A percentile compares a stretch with the other conserved stretches of the same genome.
phyloP scores from a whole-genome alignment of 2,113 vertebrate genomes.

The Sapayoa aenigma region DNA sequence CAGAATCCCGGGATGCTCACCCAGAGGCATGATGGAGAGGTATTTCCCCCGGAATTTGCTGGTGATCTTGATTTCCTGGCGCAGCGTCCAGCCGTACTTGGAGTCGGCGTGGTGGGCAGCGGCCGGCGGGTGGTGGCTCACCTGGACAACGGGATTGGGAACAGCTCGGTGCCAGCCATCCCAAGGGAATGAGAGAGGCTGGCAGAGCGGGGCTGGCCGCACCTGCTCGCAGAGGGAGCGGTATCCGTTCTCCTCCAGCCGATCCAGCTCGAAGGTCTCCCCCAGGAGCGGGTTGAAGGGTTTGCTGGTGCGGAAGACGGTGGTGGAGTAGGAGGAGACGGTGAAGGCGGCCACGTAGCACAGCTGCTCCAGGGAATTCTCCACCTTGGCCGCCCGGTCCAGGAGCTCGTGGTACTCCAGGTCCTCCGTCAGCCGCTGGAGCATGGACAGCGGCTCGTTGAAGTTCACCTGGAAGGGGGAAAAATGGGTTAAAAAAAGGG shows the following conservation, averaged over 20 bases:
- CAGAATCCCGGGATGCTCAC: slow-evolving; percentile 60
- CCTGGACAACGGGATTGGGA: slow-evolving; percentile 68
- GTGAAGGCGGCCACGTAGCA: slow-evolving; percentile 96
- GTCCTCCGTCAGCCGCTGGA: slow-evolving; percentile 94
- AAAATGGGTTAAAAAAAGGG: background rate
- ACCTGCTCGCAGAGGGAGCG: slow-evolving; percentile 96
- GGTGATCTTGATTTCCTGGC: slow-evolving; percentile 93
- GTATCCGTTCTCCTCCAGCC: slow-evolving; percentile 86
- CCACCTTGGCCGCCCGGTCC: slow-evolving; percentile 85
- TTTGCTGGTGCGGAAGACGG: slow-evolving; percentile 93
- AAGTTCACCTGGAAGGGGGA: slow-evolving; percentile 86
- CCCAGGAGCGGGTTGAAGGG: slow-evolving; percentile 95
- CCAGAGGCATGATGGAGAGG: slow-evolving; percentile 95
- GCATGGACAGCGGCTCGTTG: slow-evolving; percentile 95
- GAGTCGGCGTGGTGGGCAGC: slow-evolving; percentile 92
- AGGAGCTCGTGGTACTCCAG: slow-evolving; percentile 93
- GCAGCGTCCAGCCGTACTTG: slow-evolving; percentile 89
- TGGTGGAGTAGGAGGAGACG: slow-evolving; percentile 95
- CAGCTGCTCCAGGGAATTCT: slow-evolving; percentile 91
- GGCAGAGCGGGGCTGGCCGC: fast-evolving
- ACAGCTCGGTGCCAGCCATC: fast-evolving
- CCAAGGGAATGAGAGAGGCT: fast-evolving
- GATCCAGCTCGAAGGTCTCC: slow-evolving; percentile 95
- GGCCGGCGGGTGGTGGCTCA: slow-evolving; percentile 94
- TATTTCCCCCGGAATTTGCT: slow-evolving; percentile 99